A percentile compares a stretch with the other conserved stretches of the same genome.
These are phyloP conservation scores for Lamprologus callipterus DNA, from an alignment of 2,113 vertebrate genomes.

Conservation along the genomic window DNA sequence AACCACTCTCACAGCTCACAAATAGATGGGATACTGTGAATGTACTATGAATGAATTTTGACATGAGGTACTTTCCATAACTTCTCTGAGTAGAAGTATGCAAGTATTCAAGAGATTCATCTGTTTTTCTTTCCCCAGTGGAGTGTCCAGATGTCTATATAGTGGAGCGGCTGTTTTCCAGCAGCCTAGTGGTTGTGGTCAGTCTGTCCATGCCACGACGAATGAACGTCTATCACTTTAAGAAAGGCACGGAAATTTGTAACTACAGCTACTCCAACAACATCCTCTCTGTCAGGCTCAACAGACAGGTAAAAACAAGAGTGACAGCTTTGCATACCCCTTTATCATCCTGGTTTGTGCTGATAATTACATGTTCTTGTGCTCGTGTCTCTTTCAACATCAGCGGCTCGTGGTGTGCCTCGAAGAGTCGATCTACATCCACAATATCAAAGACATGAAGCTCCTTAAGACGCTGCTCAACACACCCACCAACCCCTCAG, in stretches of 20 bases:
- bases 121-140: conserved; percentile 52
- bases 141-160: conserved; percentile 89
- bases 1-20: not conserved
- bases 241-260: conserved; percentile 95
- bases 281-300: conserved; percentile 86
- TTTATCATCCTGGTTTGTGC: not conserved
- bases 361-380: not conserved
- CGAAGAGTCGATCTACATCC: conserved; percentile 89
- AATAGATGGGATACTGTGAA: not conserved
- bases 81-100: not conserved
- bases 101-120: not conserved
- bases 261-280: conserved; percentile 94
- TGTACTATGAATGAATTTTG: not conserved
- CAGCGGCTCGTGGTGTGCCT: conserved; percentile 88
- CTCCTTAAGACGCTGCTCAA: conserved; percentile 89
- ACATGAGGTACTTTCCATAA: not conserved
- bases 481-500: conserved; percentile 81
- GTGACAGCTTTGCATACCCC: not conserved
- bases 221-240: conserved; percentile 96
- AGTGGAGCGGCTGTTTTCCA: conserved; percentile 93
- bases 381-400: not conserved
- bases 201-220: conserved; percentile 82
- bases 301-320: conserved; percentile 78
- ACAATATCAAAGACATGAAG: conserved; percentile 97
- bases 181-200: conserved; percentile 93